These are phyloP conservation scores for Cyphomyrus plagiostoma DNA, from an alignment of 2,113 vertebrate species.

Conservation along the genomic window DNA sequence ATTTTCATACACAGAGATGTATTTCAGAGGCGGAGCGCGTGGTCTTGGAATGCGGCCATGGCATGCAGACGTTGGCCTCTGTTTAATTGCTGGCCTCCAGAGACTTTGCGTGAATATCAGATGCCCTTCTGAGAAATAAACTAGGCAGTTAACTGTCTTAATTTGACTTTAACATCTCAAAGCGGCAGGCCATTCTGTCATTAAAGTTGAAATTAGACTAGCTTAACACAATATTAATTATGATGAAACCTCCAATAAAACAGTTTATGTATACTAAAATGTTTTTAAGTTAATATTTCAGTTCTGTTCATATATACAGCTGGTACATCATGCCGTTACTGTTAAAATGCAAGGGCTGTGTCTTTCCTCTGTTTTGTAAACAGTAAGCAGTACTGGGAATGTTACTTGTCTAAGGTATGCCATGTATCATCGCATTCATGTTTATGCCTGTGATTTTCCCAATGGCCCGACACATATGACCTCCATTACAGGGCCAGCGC, in stretches of 20 bases:
- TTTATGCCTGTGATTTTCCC: slow-evolving; percentile 24
- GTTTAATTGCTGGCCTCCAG: neutral
- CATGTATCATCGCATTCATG: neutral
- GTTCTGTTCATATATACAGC: neutral
- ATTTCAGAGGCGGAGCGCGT: neutral
- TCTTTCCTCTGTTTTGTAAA: neutral
- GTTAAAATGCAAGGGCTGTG: neutral
- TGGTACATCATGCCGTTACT: neutral
- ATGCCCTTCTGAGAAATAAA: neutral
- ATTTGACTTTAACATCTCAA: neutral
- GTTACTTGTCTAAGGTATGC: neutral
- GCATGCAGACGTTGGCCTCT: neutral
- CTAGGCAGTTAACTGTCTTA: neutral
- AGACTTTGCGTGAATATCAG: neutral
- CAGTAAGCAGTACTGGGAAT: neutral
- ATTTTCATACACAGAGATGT: neutral
- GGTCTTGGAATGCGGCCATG: neutral
- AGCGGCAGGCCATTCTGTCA: neutral
- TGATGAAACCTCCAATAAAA: neutral
- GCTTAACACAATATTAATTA: neutral
- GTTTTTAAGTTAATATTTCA: neutral
- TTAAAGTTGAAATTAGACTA: neutral
- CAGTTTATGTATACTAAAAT: neutral
- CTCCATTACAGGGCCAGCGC: slow-evolving; percentile 30
- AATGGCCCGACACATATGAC: slow-evolving; percentile 28